Evolutionary conservation across 1,140 invertebrate species (phyloP).

Genomic region (Camponotus pennsylvanicus): DNA sequence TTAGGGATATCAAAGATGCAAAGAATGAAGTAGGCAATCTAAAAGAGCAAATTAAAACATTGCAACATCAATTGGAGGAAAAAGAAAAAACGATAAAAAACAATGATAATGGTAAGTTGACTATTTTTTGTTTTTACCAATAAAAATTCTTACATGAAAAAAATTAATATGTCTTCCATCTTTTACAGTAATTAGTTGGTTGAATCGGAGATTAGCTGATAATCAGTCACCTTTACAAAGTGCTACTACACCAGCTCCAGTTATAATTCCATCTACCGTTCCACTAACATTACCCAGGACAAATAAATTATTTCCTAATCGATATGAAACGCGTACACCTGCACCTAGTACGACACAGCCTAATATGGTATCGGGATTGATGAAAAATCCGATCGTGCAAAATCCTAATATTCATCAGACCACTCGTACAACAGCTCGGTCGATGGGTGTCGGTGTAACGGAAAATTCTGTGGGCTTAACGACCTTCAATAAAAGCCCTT

Average conservation of each 20-base stretch:
- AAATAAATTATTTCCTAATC: conserved; percentile 80
- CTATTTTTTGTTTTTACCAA: not conserved
- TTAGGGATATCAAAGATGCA: conserved; percentile 79
- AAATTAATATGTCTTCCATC: conserved; percentile 9
- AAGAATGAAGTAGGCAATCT: conserved; percentile 84
- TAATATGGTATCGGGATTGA: conserved; percentile 73
- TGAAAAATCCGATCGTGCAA: conserved; percentile 80
- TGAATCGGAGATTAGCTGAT: conserved; percentile 84
- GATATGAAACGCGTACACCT: conserved; percentile 80
- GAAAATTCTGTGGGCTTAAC: conserved; percentile 78
- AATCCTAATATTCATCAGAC: conserved; percentile 83
- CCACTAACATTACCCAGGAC: conserved; percentile 82
- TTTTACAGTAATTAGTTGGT: conserved; percentile 84
- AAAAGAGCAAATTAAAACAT: conserved; percentile 86
- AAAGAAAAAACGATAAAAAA: conserved; percentile 89
- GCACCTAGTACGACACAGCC: conserved; percentile 72
- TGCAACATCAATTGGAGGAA: conserved; percentile 86
- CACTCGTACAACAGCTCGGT: conserved; percentile 75
- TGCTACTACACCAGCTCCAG: conserved; percentile 68
- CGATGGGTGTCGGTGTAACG: conserved; percentile 77
- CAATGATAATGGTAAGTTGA: conserved; percentile 87
- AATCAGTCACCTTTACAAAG: conserved; percentile 80
- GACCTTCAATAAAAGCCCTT: conserved; percentile 80
- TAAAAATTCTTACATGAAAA: not conserved
- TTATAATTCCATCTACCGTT: conserved; percentile 78